Conservation (phyloP, 2,888 invertebrate species). For the Omphaloscelis lunosa region DNA sequence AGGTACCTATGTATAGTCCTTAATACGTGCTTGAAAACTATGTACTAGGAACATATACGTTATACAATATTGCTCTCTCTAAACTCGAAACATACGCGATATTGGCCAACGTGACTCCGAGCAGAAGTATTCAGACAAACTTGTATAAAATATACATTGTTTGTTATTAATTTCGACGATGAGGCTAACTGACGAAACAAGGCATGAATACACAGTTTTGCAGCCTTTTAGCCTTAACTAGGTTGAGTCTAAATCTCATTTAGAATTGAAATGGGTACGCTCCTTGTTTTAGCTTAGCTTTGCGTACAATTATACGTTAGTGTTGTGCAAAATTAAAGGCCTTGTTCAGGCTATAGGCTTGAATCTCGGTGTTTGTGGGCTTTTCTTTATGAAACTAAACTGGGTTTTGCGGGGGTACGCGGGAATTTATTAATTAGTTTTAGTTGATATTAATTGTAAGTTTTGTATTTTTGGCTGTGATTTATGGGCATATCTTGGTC, state of each 20-base stretch:
- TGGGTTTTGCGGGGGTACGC: slow-evolving; percentile 3
- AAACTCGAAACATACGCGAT: slow-evolving; percentile 25
- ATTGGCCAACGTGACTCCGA: slow-evolving; percentile 43
- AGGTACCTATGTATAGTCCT: neutral
- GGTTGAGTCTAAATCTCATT: slow-evolving; percentile 59
- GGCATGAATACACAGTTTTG: slow-evolving; percentile 38
- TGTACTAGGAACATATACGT: neutral
- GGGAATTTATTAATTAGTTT: slow-evolving; percentile 53
- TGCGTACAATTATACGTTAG: slow-evolving; percentile 42
- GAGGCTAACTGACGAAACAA: slow-evolving; percentile 44
- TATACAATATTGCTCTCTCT: slow-evolving; percentile 36
- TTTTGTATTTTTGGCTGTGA: slow-evolving; percentile 30
- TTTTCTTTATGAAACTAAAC: slow-evolving; percentile 36
- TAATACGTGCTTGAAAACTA: neutral
- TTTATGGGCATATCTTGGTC: slow-evolving; percentile 8
- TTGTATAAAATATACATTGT: slow-evolving; percentile 37
- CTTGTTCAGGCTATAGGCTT: slow-evolving; percentile 36
- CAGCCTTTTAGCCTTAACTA: slow-evolving; percentile 43
- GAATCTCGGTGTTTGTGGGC: slow-evolving; percentile 36
- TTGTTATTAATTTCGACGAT: slow-evolving; percentile 61
- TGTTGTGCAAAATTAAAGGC: slow-evolving; percentile 44
- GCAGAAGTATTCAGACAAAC: slow-evolving; percentile 17
- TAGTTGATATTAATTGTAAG: slow-evolving; percentile 38
- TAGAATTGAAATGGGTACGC: slow-evolving; percentile 53
- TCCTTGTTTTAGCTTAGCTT: slow-evolving; percentile 18